Evolutionary conservation across 2,888 invertebrate species (phyloP).

Genomic region (Bombylius discolor): DNA sequence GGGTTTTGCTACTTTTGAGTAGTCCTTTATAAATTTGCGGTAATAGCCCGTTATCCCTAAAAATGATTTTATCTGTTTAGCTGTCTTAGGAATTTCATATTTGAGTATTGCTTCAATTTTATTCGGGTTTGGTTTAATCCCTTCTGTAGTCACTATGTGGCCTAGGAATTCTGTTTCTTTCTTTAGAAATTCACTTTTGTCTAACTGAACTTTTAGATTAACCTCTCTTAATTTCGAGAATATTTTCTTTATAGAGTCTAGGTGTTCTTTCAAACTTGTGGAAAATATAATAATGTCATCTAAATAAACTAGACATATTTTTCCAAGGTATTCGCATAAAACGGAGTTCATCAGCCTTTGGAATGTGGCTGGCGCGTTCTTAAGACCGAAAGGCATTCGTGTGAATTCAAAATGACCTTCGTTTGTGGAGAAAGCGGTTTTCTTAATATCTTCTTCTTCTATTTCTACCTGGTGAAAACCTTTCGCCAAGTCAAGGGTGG

Average conservation of each 20-base stretch:
- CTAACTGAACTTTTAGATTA: constrained; percentile 19
- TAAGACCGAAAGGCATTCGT: not conserved
- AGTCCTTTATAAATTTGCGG: constrained; percentile 14
- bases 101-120: constrained; percentile 20
- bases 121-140: constrained; percentile 21
- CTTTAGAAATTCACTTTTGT: constrained; percentile 19
- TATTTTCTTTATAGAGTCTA: constrained; percentile 14
- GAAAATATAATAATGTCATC: not conserved
- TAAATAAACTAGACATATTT: constrained; percentile 4
- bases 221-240: constrained; percentile 15
- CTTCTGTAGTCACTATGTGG: constrained; percentile 22
- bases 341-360: constrained; percentile 5
- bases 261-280: constrained; percentile 20
- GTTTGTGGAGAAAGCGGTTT: constrained; percentile 11
- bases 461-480: constrained; percentile 12
- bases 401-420: constrained; percentile 3
- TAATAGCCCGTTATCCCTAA: constrained; percentile 19
- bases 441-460: constrained; percentile 7
- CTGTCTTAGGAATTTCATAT: constrained; percentile 16
- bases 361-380: constrained; percentile 12
- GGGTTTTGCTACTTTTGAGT: constrained; percentile 13
- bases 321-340: constrained; percentile 12
- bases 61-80: constrained; percentile 19
- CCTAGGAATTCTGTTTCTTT: constrained; percentile 22
- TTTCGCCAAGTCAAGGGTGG: constrained; percentile 9